Conservation (phyloP, 2,888 invertebrate genomes). For the Lithosia quadra region DNA sequence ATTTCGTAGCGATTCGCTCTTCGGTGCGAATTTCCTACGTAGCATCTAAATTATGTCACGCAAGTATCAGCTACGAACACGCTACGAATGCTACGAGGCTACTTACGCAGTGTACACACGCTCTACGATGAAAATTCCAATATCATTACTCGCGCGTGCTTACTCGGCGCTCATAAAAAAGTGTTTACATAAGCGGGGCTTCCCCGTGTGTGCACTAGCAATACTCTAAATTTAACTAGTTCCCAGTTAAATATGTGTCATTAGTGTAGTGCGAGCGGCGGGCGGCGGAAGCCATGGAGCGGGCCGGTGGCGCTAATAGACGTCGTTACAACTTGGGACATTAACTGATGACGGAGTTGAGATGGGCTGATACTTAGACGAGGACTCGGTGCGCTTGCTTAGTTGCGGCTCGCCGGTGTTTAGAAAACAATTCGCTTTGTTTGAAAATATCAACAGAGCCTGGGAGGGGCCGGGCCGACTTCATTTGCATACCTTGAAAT, state of each 20-base stretch:
- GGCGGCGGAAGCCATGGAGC: conserved; percentile 4
- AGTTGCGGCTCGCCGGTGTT: background rate
- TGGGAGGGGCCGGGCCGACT: conserved; percentile 1
- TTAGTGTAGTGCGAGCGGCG: conserved; percentile 18
- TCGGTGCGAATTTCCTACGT: background rate
- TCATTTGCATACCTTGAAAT: conserved; percentile 24
- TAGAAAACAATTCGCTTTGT: background rate
- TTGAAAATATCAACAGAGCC: background rate
- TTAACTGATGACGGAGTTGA: conserved; percentile 19
- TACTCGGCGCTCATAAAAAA: conserved; percentile 15
- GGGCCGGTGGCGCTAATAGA: conserved; percentile 8
- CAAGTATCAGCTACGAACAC: conserved; percentile 11
- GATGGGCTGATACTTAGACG: conserved; percentile 12
- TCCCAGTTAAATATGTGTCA: conserved; percentile 13
- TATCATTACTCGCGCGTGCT: conserved; percentile 13
- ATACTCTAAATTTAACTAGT: conserved; percentile 3
- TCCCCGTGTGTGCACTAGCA: background rate
- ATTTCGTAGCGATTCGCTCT: background rate
- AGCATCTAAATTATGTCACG: conserved; percentile 4
- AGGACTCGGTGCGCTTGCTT: background rate
- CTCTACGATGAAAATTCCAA: conserved; percentile 16
- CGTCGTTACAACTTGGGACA: conserved; percentile 23
- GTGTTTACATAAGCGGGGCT: conserved; percentile 14
- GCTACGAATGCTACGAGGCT: conserved; percentile 23
- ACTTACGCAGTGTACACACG: conserved; percentile 16